These are phyloP conservation scores for Etheostoma spectabile DNA, from an alignment of 2,113 vertebrate species.

Conservation along the genomic window DNA sequence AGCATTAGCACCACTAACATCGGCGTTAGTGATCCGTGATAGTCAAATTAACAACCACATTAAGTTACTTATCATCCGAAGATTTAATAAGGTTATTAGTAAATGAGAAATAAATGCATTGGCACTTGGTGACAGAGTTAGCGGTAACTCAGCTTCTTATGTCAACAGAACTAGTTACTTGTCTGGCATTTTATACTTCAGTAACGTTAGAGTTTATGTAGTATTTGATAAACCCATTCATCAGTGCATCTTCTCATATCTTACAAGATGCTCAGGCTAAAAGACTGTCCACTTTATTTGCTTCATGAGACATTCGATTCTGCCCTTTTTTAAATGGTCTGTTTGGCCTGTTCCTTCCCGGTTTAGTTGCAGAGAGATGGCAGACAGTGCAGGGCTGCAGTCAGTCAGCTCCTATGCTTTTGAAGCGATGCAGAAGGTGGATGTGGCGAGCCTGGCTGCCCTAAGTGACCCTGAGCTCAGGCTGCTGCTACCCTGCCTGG, in stretches of 20 bases:
- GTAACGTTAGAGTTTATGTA: background rate
- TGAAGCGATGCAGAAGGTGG: constrained; percentile 99
- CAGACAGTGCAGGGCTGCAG: constrained; percentile 89
- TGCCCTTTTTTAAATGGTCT: background rate
- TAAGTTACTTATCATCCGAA: no score
- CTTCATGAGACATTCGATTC: background rate
- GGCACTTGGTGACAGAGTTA: background rate
- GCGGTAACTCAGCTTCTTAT: background rate
- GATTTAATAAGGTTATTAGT: background rate
- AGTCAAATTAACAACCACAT: background rate
- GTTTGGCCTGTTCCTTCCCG: background rate
- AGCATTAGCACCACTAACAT: constrained; percentile 2
- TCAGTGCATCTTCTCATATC: background rate
- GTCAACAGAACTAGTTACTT: background rate
- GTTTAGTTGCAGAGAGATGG: constrained; percentile 78
- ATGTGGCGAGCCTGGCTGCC: constrained; percentile 91
- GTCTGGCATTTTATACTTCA: background rate
- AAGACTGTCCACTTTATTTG: background rate
- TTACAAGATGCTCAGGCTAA: no score
- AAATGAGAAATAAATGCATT: background rate
- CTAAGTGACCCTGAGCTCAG: constrained; percentile 95
- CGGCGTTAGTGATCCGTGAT: background rate
- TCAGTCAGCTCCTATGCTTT: constrained; percentile 96
- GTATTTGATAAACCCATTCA: background rate
- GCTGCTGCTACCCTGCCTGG: constrained; percentile 94